Evolutionary conservation across 2,113 vertebrate species (phyloP), one percentile per base, ranked within the genome.

Genomic region (Chrysemys picta): DNA sequence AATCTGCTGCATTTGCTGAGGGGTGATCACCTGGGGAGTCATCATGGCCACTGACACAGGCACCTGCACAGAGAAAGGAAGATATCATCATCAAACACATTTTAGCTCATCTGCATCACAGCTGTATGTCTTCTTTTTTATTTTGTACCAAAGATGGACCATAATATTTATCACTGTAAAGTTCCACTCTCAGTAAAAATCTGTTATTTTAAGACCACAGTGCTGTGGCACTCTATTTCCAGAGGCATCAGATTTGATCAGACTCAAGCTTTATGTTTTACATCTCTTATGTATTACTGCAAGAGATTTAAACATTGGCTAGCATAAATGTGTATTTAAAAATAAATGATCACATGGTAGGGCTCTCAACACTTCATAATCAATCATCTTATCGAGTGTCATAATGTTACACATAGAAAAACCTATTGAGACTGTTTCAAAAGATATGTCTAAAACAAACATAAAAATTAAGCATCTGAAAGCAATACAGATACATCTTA

Each of bases 21-120:
- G 99, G 95, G 99, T 99, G 98, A 99, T 99, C 98, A 99, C 99
- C 99, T 99, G 99, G 98, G 99, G 99, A 98, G 99, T 99, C 99
- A 99, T 99, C 99, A 99, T 99, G 99, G 99, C 99, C 99, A 99
- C 99, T 83, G 99, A 99, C 98, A 99, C 99, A 97, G 99, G 99
- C 98, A 99, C 99, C 99, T 99, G 98, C 85, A 96, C 92, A 88
- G 49, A 91, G 90, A 96, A 86, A 96, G 81, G 95, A 96, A 89
- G 89, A 29, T 69, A 85, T 95, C 84, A 95, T 76, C 16, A 3
- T 92, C 84, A 96, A 88, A 89, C 38, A 80, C 29, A 7, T 90
- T 93, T 89, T 92, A 86, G 38, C 65, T 91, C 1, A 8, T 72
- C 50, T 42, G 25, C 49, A 56, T 65, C 53, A 38, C 29, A 85